A percentile compares a stretch with the other conserved stretches of the same genome.
phyloP scores from a whole-genome alignment of 2,888 invertebrate genomes.

The Eulithis prunata region DNA sequence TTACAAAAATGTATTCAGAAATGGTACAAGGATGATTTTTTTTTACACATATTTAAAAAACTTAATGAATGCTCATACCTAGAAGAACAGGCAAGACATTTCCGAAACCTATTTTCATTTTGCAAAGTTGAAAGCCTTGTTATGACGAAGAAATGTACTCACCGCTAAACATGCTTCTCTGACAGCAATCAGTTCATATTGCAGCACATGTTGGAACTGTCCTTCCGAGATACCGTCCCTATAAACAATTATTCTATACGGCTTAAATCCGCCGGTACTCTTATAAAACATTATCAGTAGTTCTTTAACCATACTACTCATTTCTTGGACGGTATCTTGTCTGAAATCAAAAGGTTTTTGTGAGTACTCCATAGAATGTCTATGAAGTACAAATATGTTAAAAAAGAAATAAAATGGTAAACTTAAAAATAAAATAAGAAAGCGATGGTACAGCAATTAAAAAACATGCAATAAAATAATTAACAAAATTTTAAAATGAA shows the following conservation, averaged over 20 bases:
- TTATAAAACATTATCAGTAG: slow-evolving; percentile 99
- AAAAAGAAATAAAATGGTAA: slow-evolving; percentile 21
- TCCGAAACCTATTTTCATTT: neutral
- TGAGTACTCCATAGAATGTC: slow-evolving; percentile 33
- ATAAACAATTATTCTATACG: slow-evolving; percentile 99
- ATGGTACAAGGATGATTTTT: too few relatives aligned
- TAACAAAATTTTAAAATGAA: neutral
- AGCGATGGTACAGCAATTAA: slow-evolving; percentile 3
- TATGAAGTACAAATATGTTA: slow-evolving; percentile 33
- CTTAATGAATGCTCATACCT: too few relatives aligned
- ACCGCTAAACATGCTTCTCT: slow-evolving; percentile 96
- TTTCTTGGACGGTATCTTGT: slow-evolving; percentile 99
- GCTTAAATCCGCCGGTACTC: slow-evolving; percentile 99
- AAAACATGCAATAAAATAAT: neutral
- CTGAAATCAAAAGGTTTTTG: slow-evolving; percentile 69
- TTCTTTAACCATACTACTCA: slow-evolving; percentile 99
- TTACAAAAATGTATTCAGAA: neutral
- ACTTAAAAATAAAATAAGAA: slow-evolving; percentile 19
- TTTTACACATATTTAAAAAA: too few relatives aligned
- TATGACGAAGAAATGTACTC: slow-evolving; percentile 14
- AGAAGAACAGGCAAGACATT: too few relatives aligned
- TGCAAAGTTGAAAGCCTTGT: neutral
- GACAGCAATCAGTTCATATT: slow-evolving; percentile 98
- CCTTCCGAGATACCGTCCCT: slow-evolving; percentile 99
- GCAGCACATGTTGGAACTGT: slow-evolving; percentile 98